A percentile compares a stretch with the other conserved stretches of the same genome.
These are phyloP conservation scores for Neodiprion lecontei DNA, from an alignment of 1,140 invertebrate genomes.

Conservation along the genomic window DNA sequence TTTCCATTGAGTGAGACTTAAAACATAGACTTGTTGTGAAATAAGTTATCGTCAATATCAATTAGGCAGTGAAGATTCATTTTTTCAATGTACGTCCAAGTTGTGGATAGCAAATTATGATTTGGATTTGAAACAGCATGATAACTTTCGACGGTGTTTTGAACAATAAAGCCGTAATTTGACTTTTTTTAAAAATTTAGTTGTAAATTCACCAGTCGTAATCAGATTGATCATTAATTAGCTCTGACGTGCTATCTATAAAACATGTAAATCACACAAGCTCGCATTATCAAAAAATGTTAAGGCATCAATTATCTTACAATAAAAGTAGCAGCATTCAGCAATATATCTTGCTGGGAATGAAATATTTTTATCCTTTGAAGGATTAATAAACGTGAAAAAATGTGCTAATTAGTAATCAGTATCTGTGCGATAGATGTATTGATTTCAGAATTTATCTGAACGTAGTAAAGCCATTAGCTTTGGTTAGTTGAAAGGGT, in stretches of 20 bases:
- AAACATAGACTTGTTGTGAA: too few relatives aligned
- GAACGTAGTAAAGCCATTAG: conserved; percentile 46
- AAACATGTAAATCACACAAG: neutral
- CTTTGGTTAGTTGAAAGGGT: conserved; percentile 45
- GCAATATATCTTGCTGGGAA: neutral
- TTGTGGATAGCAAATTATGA: neutral
- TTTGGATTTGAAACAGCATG: neutral
- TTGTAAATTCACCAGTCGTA: neutral
- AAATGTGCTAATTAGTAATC: neutral
- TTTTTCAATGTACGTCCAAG: neutral
- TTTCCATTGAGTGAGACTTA: too few relatives aligned
- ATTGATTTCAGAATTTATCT: conserved; percentile 38
- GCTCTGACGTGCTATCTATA: neutral
- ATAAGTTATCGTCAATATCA: neutral
- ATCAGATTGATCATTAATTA: neutral
- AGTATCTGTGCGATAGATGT: neutral
- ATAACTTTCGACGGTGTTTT: neutral
- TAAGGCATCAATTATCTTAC: neutral
- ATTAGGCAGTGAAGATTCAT: neutral
- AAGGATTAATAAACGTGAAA: neutral
- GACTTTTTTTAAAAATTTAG: neutral
- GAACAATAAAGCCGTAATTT: neutral
- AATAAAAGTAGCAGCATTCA: neutral
- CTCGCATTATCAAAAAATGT: neutral
- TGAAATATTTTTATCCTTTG: neutral